Evolutionary conservation across 1,140 invertebrate genomes (phyloP), one percentile per base, ranked within the genome.

Genomic region (Neodiprion pinetum): DNA sequence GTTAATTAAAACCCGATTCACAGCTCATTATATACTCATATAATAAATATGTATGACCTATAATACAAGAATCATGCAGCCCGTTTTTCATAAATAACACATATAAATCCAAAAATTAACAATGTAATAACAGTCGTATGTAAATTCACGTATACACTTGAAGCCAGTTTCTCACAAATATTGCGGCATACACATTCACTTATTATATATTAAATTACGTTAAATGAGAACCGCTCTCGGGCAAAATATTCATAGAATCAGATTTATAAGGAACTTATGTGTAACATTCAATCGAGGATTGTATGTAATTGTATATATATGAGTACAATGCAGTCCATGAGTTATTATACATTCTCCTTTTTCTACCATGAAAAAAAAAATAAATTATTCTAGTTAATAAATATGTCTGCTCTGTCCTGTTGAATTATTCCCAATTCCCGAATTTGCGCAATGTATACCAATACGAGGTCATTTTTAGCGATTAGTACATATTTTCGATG

Each of bases 341-440:
- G 83, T 88, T 87, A 87, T 86, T 83, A 88, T 88, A 88, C 88
- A 89, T 89, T 89, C 88, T 89, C 88, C 88, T 87, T 90, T 89
- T 89, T 90, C 88, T 90, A 90, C 88, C 85, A 89, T 90, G 87
- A 88, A 80, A 78, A 79, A 81, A 87, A 88, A 88, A 87, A 86
- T 89, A 89, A 89, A 89, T 89, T 89, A 90, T 89, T 90, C 88
- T 89, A 89, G 88, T 90, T 89, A 89, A 89, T 88, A 88, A 86
- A 88, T 85, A 79, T 61, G 53, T 61, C 11, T 17, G 53, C 11
- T 61, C n/a, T 40, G 28, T 40, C 28, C 28, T 40, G 61, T 68
- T 17, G 2, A 14, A 21, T 49, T 70, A 66, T n/a, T 1, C 21
- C 65, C 21, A 21, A 40, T 40, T 40, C 28, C 28, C 28, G 28